Percentiles rank a stretch among this genome's conserved stretches.
These are phyloP conservation scores for Ascaphus truei DNA, from an alignment of 2,113 vertebrate genomes.

Conservation along the genomic window DNA sequence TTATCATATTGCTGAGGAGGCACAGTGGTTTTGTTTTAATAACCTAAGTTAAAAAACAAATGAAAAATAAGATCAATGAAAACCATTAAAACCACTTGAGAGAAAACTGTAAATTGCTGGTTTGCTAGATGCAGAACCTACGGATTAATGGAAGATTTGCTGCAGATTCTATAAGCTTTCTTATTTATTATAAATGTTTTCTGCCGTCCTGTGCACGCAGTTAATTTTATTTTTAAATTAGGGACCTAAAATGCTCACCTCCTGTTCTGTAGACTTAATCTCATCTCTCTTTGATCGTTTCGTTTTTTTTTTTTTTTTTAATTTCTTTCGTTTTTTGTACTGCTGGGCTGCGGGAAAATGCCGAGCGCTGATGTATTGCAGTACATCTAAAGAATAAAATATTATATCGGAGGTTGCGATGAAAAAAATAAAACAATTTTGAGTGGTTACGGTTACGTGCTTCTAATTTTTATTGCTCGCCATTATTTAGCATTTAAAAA, in stretches of 20 bases:
- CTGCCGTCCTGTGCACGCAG: background rate
- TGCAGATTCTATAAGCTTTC: background rate
- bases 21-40: background rate
- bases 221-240: slow-evolving; percentile 10
- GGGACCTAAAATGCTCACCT: background rate
- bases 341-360: background rate
- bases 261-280: slow-evolving; percentile 1
- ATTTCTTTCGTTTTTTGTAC: slow-evolving; percentile 5
- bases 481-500: background rate
- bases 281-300: too few species aligned
- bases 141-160: background rate
- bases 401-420: background rate
- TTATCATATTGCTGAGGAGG: slow-evolving; percentile 17
- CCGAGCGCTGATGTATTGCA: too few species aligned
- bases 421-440: background rate
- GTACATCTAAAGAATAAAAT: background rate
- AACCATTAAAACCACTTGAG: background rate
- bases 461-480: background rate
- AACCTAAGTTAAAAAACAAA: background rate
- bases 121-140: background rate
- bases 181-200: background rate
- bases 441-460: background rate
- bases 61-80: slow-evolving; percentile 14
- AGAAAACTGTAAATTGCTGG: background rate
- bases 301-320: too few species aligned